phyloP scores from a whole-genome alignment of 1,140 invertebrate species.

The Eupristina koningsbergeri region DNA sequence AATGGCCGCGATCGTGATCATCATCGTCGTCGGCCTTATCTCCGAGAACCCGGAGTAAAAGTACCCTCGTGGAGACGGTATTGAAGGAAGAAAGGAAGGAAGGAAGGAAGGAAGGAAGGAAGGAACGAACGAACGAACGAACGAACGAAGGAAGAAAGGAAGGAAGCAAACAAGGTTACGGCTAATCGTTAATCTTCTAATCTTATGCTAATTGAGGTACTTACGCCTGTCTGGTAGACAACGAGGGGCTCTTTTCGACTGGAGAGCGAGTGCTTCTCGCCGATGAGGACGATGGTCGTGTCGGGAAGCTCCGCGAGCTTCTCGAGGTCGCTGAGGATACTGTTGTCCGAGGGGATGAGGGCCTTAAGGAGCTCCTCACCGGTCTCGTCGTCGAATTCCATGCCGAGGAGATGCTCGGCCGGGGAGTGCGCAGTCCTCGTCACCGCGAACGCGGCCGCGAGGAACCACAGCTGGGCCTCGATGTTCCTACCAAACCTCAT shows the following conservation, averaged over 20 bases:
- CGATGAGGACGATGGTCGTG: constrained; percentile 32
- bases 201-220: too few relatives aligned
- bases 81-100: too few relatives aligned
- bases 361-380: constrained; percentile 63
- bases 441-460: constrained; percentile 9
- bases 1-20: neutral
- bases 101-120: too few relatives aligned
- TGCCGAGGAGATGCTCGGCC: constrained; percentile 54
- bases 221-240: constrained; percentile 71
- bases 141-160: too few relatives aligned
- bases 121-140: too few relatives aligned
- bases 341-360: constrained; percentile 61
- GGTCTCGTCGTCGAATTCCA: constrained; percentile 57
- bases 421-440: constrained; percentile 16
- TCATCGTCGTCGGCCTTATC: too few relatives aligned
- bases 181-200: too few relatives aligned
- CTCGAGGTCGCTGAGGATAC: constrained; percentile 14
- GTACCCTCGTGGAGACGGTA: too few relatives aligned
- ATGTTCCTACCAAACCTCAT: constrained; percentile 53
- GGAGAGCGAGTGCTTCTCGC: constrained; percentile 56
- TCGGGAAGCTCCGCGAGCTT: constrained; percentile 17
- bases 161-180: too few relatives aligned
- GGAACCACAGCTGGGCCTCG: constrained; percentile 53
- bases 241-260: constrained; percentile 62
- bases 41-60: neutral